These are phyloP conservation scores for Epicauta chinensis DNA, from an alignment of 1,140 invertebrate genomes.

Conservation along the genomic window DNA sequence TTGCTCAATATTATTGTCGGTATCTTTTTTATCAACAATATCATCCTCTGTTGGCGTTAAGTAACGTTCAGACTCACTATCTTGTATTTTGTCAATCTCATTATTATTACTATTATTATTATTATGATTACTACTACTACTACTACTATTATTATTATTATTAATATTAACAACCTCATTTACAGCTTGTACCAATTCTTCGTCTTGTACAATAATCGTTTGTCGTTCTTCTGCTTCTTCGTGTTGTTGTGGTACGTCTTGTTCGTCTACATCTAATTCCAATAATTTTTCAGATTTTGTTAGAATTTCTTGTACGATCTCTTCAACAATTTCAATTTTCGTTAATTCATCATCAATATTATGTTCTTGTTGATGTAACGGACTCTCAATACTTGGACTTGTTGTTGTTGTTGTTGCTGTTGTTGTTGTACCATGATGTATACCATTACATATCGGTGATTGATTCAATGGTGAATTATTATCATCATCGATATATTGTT, in stretches of 20 bases:
- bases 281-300: slow-evolving; percentile 53
- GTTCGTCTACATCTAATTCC: slow-evolving; percentile 29
- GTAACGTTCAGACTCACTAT: slow-evolving; percentile 41
- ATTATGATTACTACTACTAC: too few relatives aligned
- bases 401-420: neutral
- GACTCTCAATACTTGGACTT: slow-evolving; percentile 36
- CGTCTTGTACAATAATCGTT: slow-evolving; percentile 44
- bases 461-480: slow-evolving; percentile 17
- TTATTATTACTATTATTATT: slow-evolving; percentile 18
- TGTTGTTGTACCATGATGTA: slow-evolving; percentile 31
- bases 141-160: slow-evolving; percentile 23
- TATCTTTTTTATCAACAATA: slow-evolving; percentile 25
- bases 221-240: slow-evolving; percentile 1
- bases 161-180: slow-evolving; percentile 35
- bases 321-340: slow-evolving; percentile 49
- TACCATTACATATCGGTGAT: slow-evolving; percentile 39
- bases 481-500: slow-evolving; percentile 34
- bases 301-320: slow-evolving; percentile 54
- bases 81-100: slow-evolving; percentile 23
- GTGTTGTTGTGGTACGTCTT: neutral
- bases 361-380: slow-evolving; percentile 19
- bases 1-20: slow-evolving; percentile 25
- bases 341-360: slow-evolving; percentile 46
- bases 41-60: slow-evolving; percentile 41
- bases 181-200: slow-evolving; percentile 47